Conservation (phyloP, 2,888 invertebrate genomes). For the Rutpela maculata region DNA sequence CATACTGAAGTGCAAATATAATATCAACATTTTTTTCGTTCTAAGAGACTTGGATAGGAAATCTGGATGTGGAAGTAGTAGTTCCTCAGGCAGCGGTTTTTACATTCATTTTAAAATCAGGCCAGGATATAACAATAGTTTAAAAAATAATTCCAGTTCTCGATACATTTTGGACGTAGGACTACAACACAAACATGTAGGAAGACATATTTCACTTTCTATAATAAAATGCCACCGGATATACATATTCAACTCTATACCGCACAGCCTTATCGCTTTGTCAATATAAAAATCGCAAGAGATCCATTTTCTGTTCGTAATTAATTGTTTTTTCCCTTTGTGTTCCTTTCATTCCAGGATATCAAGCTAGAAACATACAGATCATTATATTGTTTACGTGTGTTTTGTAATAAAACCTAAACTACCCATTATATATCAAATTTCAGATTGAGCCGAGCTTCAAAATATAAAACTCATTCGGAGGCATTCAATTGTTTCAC, state of each 20-base stretch:
- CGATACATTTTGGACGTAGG: too few relatives aligned
- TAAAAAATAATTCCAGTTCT: too few relatives aligned
- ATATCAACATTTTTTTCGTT: too few relatives aligned
- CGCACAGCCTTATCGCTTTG: not conserved
- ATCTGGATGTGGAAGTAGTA: too few relatives aligned
- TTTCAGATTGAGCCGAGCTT: conserved; percentile 17
- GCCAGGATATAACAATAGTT: too few relatives aligned
- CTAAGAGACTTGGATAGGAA: too few relatives aligned
- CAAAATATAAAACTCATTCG: conserved; percentile 27
- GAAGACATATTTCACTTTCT: not conserved
- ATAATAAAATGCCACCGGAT: not conserved
- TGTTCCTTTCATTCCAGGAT: not conserved
- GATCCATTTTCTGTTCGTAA: conserved; percentile 6
- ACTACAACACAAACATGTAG: not conserved
- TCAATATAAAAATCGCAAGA: not conserved
- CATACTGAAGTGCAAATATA: too few relatives aligned
- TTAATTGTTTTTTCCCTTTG: conserved; percentile 15
- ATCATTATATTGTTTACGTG: conserved; percentile 24
- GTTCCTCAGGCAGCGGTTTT: too few relatives aligned
- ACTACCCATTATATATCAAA: conserved; percentile 28
- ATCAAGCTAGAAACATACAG: not conserved
- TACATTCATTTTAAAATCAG: too few relatives aligned
- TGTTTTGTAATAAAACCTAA: conserved; percentile 28
- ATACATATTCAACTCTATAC: not conserved
- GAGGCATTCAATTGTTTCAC: conserved; percentile 24